Percentiles rank a stretch among this genome's conserved stretches.
These are phyloP conservation scores for Poecilus cupreus DNA, from an alignment of 2,888 invertebrate species.

Conservation along the genomic window DNA sequence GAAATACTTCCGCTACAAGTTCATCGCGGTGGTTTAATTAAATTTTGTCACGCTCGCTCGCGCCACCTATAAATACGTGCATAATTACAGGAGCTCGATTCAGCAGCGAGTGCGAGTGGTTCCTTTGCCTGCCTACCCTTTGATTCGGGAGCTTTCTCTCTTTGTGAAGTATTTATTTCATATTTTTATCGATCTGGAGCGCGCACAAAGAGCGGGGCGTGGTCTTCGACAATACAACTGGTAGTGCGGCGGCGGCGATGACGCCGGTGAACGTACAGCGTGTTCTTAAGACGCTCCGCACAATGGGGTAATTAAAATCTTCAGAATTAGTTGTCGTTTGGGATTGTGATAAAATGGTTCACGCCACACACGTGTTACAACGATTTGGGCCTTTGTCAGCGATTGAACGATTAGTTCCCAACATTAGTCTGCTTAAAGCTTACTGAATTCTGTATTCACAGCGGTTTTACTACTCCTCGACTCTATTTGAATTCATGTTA, in stretches of 20 bases:
- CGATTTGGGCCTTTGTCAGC: slow-evolving; percentile 22
- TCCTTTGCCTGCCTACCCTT: slow-evolving; percentile 16
- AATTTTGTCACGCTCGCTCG: slow-evolving; percentile 44
- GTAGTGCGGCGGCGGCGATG: background rate
- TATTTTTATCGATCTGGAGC: slow-evolving; percentile 45
- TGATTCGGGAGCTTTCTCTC: slow-evolving; percentile 36
- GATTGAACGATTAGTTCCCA: background rate
- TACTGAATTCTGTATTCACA: background rate
- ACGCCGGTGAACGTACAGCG: slow-evolving; percentile 1
- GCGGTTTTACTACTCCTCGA: background rate
- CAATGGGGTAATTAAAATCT: slow-evolving; percentile 46
- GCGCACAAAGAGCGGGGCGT: slow-evolving; percentile 43
- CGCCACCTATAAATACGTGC: slow-evolving; percentile 46
- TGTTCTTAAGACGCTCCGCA: slow-evolving; percentile 40
- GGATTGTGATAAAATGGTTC: slow-evolving; percentile 32
- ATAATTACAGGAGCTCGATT: slow-evolving; percentile 32
- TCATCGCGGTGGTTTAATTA: slow-evolving; percentile 51
- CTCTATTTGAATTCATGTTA: background rate
- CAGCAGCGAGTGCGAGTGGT: background rate
- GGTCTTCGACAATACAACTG: slow-evolving; percentile 25
- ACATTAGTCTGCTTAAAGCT: background rate
- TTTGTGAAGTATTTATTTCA: slow-evolving; percentile 39
- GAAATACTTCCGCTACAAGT: slow-evolving; percentile 43
- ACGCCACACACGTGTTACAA: slow-evolving; percentile 33
- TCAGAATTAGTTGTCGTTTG: slow-evolving; percentile 16